phyloP scores from a whole-genome alignment of 37 sponge, comb jelly and placozoan species.

The Lycopodina hypogea region DNA sequence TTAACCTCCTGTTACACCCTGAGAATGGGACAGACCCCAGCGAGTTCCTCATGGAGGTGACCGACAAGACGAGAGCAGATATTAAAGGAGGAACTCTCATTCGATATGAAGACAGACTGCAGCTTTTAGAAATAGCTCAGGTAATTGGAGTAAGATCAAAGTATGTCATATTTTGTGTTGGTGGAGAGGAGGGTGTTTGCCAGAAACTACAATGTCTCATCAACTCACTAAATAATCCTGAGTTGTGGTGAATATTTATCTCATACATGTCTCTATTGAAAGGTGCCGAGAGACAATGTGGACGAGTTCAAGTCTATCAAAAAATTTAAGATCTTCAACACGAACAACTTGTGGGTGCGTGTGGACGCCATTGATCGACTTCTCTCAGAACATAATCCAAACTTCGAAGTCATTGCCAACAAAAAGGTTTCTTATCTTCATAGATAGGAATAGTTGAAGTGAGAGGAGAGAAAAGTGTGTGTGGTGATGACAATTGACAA shows the following conservation, averaged over 20 bases:
- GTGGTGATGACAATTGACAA: too few relatives aligned
- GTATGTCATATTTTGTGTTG: too few relatives aligned
- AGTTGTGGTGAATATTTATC: too few relatives aligned
- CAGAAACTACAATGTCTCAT: too few relatives aligned
- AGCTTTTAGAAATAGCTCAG: constrained; percentile 93
- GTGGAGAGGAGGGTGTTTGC: too few relatives aligned
- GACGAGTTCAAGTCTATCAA: constrained; percentile 95
- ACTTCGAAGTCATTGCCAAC: constrained; percentile 90
- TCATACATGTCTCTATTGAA: too few relatives aligned
- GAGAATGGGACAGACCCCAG: constrained; percentile 16
- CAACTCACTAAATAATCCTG: too few relatives aligned
- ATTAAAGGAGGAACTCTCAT: constrained; percentile 98
- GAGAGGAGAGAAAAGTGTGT: too few relatives aligned
- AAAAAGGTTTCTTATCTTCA: constrained; percentile 68
- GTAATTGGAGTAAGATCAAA: constrained; percentile 22
- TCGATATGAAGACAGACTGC: constrained; percentile 67
- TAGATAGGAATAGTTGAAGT: too few relatives aligned
- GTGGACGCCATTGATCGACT: constrained; percentile 74
- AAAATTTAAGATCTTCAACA: constrained; percentile 97
- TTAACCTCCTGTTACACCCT: constrained; percentile 65
- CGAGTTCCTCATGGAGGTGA: constrained; percentile 98
- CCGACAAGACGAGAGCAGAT: constrained; percentile 95
- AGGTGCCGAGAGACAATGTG: constrained; percentile 60
- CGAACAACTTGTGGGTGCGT: constrained; percentile 92
- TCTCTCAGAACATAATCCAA: constrained; percentile 21